These are phyloP conservation scores for Rafetus swinhoei DNA, from an alignment of 2,113 vertebrate species.

Conservation along the genomic window DNA sequence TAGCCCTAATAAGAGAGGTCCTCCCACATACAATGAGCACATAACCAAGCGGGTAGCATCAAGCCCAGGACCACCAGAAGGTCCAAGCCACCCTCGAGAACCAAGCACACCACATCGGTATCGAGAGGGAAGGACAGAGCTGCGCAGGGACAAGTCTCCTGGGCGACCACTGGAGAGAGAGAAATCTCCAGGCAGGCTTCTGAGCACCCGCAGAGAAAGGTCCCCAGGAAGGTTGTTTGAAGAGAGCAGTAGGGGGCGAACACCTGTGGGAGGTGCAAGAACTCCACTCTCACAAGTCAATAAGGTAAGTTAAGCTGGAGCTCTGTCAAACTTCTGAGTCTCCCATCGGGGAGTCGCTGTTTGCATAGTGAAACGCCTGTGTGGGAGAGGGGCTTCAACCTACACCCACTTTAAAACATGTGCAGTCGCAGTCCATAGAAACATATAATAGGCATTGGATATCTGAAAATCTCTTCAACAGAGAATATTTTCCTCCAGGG, in stretches of 20 bases:
- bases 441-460: not conserved
- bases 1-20: constrained; percentile 97
- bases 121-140: constrained; percentile 94
- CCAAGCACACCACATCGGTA: constrained; percentile 97
- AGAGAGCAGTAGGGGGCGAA: constrained; percentile 87
- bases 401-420: not conserved
- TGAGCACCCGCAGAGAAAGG: constrained; percentile 93
- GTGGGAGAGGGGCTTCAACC: not conserved
- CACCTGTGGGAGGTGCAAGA: constrained; percentile 88
- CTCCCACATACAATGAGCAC: constrained; percentile 98
- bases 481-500: not conserved
- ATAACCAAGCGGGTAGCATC: constrained; percentile 95
- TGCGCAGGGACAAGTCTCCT: constrained; percentile 96
- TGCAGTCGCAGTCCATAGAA: not conserved
- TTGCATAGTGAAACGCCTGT: not conserved
- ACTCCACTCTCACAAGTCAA: constrained; percentile 96
- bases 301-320: constrained; percentile 91
- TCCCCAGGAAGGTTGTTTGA: constrained; percentile 93
- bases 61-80: constrained; percentile 89
- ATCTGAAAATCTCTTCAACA: not conserved
- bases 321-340: fast-evolving
- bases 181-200: constrained; percentile 93
- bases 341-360: not conserved
- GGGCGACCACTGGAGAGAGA: constrained; percentile 94
- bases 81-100: constrained; percentile 90